Base-by-base conservation (phyloP, 64 coral and sea anemone genomes). In the Actinia tenebrosa region DNA sequence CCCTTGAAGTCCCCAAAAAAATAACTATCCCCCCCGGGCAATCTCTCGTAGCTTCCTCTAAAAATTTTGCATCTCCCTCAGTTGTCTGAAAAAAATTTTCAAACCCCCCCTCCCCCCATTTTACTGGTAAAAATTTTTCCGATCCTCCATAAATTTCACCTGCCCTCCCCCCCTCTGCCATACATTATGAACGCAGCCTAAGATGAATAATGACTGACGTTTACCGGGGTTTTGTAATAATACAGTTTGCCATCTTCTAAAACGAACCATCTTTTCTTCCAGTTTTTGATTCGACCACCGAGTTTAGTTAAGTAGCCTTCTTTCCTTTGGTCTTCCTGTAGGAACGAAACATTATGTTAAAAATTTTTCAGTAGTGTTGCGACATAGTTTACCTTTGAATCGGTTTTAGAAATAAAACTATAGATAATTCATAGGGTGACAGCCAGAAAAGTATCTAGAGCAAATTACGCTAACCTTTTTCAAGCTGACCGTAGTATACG, bases 231-330 rank as follows among this genome's bases (percentile, higher is more conserved):
- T 84, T 99, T 99, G 75, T 95, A 99, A 78, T 99, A 99, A 86
- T 90, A 99, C 9, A 99, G 86, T 20, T 99, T 99, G 27, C 93
- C 92, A 53, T 93, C 93, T 79, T 87, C 75, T 19, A 99, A 80
- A n/a, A 99, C 97, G 90, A 99, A 99, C 93, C 93, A 99, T 25
- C 97, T 90, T 71, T 88, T 95, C 56, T 99, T 99, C 97, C 97
- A 99, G 66, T 99, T 99, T 77, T 99, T 99, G 44, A 99, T 95
- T 37, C 91, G 91, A 7, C 97, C 97, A 56, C 97, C 97, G 25
- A 99, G 87, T 80, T 99, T 99, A 9, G 97, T 95, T 11, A 99
- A 88, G 88, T 93, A 99, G 10, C 97, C 97, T 87, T 92, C 85
- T 66, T 99, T 99, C 59, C 89, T 89, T 83, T 95, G 97, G 59